These are phyloP conservation scores for Plectrocnemia conspersa DNA, from an alignment of 1,140 invertebrate genomes.

Conservation along the genomic window DNA sequence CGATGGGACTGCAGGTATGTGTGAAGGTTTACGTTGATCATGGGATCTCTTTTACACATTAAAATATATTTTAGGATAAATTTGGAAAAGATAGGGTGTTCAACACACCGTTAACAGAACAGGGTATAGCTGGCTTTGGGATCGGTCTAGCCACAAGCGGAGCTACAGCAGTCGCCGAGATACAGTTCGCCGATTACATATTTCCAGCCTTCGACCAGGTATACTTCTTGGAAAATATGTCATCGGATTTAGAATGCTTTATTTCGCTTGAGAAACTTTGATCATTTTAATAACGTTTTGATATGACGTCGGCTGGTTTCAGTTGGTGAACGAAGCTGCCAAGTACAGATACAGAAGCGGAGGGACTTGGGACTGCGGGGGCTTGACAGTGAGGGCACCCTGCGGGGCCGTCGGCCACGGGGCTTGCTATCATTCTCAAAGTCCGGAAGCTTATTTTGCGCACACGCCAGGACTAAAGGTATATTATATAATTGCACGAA, in stretches of 20 bases:
- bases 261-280: too few species aligned
- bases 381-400: slow-evolving; percentile 86
- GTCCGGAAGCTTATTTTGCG: slow-evolving; percentile 95
- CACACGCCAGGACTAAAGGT: slow-evolving; percentile 94
- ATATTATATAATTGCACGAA: too few species aligned
- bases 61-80: slow-evolving; percentile 76
- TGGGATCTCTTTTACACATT: too few species aligned
- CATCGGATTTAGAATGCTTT: too few species aligned
- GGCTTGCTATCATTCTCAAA: slow-evolving; percentile 96
- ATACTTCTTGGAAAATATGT: too few species aligned
- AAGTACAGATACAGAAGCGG: slow-evolving; percentile 94
- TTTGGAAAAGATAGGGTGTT: slow-evolving; percentile 93
- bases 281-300: not conserved
- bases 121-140: slow-evolving; percentile 96
- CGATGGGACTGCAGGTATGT: slow-evolving; percentile 68
- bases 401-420: slow-evolving; percentile 88
- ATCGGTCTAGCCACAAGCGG: slow-evolving; percentile 90
- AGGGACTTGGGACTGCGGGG: slow-evolving; percentile 84
- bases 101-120: slow-evolving; percentile 96
- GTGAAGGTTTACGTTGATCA: not conserved
- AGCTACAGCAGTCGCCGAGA: slow-evolving; percentile 93
- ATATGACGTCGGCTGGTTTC: too few species aligned
- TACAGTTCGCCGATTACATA: slow-evolving; percentile 99
- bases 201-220: slow-evolving; percentile 99
- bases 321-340: slow-evolving; percentile 86